Percentiles rank a stretch among this genome's conserved stretches.
Conservation (phyloP, 1,140 invertebrate species). For the Aphelinus certus region DNA sequence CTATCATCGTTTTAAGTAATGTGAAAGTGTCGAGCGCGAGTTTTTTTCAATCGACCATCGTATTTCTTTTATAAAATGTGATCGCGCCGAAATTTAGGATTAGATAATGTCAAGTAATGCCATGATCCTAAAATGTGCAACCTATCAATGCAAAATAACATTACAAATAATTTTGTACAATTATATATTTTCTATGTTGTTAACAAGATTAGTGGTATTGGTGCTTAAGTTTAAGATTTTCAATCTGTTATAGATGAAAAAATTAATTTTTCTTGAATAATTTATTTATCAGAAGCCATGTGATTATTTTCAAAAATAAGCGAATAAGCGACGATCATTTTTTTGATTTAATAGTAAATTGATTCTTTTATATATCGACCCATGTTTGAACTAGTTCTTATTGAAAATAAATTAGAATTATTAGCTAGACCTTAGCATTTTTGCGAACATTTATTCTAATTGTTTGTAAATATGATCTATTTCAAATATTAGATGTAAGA, state of each 20-base stretch:
- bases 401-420: too few relatives aligned
- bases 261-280: too few relatives aligned
- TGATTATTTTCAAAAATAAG: too few relatives aligned
- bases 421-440: too few relatives aligned
- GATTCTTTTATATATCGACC: too few relatives aligned
- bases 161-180: slow-evolving; percentile 53
- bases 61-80: slow-evolving; percentile 28
- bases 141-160: slow-evolving; percentile 56
- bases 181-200: slow-evolving; percentile 35
- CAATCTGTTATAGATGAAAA: neutral
- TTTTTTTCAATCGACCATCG: slow-evolving; percentile 2
- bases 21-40: neutral
- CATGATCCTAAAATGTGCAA: slow-evolving; percentile 52
- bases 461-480: too few relatives aligned
- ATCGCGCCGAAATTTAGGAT: slow-evolving; percentile 37
- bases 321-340: too few relatives aligned
- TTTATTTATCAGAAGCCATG: too few relatives aligned
- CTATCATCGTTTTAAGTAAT: neutral
- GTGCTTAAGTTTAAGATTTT: slow-evolving; percentile 28
- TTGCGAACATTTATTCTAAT: too few relatives aligned
- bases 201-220: slow-evolving; percentile 31
- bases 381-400: too few relatives aligned
- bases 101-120: slow-evolving; percentile 44
- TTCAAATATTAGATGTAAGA: too few relatives aligned
- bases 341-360: too few relatives aligned